Evolutionary conservation across 23 tunicate genomes (phyloP).

Genomic region (Clavelina lepadiformis): DNA sequence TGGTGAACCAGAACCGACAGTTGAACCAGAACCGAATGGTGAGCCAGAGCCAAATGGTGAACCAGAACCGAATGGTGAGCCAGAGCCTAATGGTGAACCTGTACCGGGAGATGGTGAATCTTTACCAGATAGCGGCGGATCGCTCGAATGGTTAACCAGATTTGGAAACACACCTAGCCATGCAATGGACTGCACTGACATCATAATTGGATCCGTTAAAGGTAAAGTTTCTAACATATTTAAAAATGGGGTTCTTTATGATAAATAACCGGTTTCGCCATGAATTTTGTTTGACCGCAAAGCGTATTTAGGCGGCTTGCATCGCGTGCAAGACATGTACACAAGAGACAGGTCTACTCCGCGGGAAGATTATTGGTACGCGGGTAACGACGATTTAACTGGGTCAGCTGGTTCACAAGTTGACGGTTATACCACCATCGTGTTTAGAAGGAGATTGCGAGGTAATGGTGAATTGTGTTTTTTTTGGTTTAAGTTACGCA

Average conservation of each 20-base stretch:
- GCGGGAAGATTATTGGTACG: slow-evolving; percentile 41
- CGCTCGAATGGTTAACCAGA: too few relatives aligned
- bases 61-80: too few relatives aligned
- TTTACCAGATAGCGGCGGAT: too few relatives aligned
- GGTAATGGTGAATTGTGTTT: slow-evolving; percentile 11
- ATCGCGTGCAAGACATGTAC: slow-evolving; percentile 82
- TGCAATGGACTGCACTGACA: slow-evolving; percentile 81
- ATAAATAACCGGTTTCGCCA: too few relatives aligned
- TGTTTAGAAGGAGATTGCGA: slow-evolving; percentile 48
- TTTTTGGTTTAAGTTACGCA: too few relatives aligned
- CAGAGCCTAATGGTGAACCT: slow-evolving; percentile 26
- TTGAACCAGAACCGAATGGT: slow-evolving; percentile 10
- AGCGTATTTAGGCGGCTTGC: slow-evolving; percentile 37
- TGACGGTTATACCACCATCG: slow-evolving; percentile 69
- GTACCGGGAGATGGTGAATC: too few relatives aligned
- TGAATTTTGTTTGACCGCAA: too few relatives aligned
- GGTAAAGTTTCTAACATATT: slow-evolving; percentile 8
- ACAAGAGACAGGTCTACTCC: slow-evolving; percentile 89
- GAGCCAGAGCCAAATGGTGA: slow-evolving; percentile 37
- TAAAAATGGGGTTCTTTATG: neutral
- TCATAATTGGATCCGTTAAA: slow-evolving; percentile 58
- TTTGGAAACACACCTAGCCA: slow-evolving; percentile 11
- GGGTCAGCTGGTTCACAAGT: slow-evolving; percentile 72
- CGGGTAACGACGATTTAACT: slow-evolving; percentile 63
- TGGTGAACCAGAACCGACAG: too few relatives aligned